Evolutionary conservation across 2,113 vertebrate genomes (phyloP).

Genomic region (Onychostruthus taczanowskii): DNA sequence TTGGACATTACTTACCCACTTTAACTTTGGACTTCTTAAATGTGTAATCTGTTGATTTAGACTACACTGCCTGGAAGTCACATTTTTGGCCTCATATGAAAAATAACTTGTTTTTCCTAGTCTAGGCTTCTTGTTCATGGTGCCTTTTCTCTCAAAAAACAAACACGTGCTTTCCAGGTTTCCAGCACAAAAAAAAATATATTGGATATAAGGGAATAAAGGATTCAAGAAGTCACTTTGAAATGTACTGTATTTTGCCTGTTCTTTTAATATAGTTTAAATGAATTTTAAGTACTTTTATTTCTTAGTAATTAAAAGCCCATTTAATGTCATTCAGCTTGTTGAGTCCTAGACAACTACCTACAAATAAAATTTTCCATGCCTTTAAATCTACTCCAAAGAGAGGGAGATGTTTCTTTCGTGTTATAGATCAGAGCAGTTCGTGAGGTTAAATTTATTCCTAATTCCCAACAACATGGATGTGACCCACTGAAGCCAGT

Average conservation of each 20-base stretch:
- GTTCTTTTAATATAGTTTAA: background rate
- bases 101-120: background rate
- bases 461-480: background rate
- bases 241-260: background rate
- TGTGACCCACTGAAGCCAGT: background rate
- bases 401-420: background rate
- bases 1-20: background rate
- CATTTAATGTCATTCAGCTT: background rate
- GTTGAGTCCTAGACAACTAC: background rate
- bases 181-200: background rate
- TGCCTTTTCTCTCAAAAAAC: background rate
- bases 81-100: background rate
- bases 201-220: background rate
- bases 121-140: background rate
- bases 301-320: background rate
- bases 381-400: background rate
- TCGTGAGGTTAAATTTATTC: background rate
- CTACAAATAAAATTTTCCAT: background rate
- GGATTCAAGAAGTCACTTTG: background rate
- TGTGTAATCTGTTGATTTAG: background rate
- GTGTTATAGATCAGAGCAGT: background rate
- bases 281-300: background rate
- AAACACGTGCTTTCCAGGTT: background rate
- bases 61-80: background rate
- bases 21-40: background rate